phyloP scores from a whole-genome alignment of 2,888 invertebrate species.

The Drosophila leonis region DNA sequence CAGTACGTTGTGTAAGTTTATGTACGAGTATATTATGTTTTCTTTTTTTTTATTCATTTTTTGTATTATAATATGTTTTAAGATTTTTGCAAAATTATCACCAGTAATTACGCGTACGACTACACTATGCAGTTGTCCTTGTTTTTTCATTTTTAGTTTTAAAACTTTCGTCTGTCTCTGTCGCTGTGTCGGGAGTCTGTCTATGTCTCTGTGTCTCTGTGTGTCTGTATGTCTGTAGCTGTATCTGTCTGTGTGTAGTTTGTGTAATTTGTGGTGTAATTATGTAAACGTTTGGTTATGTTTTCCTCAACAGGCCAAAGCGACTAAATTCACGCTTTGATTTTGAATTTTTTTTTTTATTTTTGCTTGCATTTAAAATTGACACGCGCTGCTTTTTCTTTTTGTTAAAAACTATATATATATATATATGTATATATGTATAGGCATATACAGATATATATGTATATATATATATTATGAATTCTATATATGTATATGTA shows the following conservation, averaged over 20 bases:
- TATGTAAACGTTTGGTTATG: slow-evolving; percentile 63
- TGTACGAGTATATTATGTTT: slow-evolving; percentile 45
- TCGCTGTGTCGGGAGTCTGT: slow-evolving; percentile 18
- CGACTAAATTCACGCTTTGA: slow-evolving; percentile 46
- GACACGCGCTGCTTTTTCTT: slow-evolving; percentile 65
- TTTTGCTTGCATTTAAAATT: slow-evolving; percentile 69
- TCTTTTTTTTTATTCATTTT: slow-evolving; percentile 24
- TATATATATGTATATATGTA: slow-evolving; percentile 30
- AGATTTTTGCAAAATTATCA: slow-evolving; percentile 83
- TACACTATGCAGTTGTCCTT: slow-evolving; percentile 80
- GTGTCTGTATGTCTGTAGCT: slow-evolving; percentile 20
- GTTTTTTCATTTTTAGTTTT: slow-evolving; percentile 43
- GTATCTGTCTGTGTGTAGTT: slow-evolving; percentile 49
- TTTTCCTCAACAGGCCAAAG: slow-evolving; percentile 53
- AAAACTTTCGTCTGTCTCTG: slow-evolving; percentile 41
- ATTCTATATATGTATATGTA: slow-evolving; percentile 35
- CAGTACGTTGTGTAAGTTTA: slow-evolving; percentile 29
- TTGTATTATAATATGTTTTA: slow-evolving; percentile 46
- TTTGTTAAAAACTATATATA: slow-evolving; percentile 68
- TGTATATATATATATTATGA: slow-evolving; percentile 12
- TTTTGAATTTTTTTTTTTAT: slow-evolving; percentile 15
- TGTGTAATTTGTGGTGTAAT: slow-evolving; percentile 81
- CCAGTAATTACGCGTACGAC: slow-evolving; percentile 84
- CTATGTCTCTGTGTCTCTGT: slow-evolving; percentile 6
- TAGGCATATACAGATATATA: slow-evolving; percentile 20